These are phyloP conservation scores for Xenopus borealis DNA, from an alignment of 2,113 vertebrate genomes.

Conservation along the genomic window DNA sequence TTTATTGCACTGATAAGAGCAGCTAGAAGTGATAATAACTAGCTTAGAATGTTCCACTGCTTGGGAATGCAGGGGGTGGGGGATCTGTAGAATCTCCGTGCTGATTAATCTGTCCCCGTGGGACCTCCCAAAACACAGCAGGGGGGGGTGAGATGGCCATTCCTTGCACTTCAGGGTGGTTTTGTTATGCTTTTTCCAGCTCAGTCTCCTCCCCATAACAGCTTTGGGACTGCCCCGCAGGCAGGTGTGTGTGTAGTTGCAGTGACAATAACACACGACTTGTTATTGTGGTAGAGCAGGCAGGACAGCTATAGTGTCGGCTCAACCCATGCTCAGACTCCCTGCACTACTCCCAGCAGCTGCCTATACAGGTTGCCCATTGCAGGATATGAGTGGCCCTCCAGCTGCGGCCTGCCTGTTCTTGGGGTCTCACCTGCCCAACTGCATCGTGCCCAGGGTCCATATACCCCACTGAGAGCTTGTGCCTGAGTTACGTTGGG, in stretches of 20 bases:
- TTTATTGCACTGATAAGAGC: slow-evolving; percentile 28
- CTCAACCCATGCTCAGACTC: background rate
- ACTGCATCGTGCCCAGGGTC: background rate
- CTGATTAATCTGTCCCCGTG: background rate
- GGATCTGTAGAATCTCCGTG: background rate
- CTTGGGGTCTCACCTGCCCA: background rate
- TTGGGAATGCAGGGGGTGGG: background rate
- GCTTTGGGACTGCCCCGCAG: slow-evolving; percentile 10
- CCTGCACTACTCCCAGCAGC: background rate
- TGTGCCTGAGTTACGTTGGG: background rate
- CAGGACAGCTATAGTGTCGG: background rate
- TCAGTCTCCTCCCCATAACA: background rate
- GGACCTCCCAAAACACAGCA: background rate
- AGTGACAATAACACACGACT: background rate
- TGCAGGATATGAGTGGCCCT: slow-evolving; percentile 20
- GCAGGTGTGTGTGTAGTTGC: slow-evolving; percentile 29
- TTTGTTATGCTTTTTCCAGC: slow-evolving; percentile 2
- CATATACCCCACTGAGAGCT: slow-evolving; percentile 37
- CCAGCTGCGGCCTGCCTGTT: slow-evolving; percentile 14
- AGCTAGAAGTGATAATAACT: background rate
- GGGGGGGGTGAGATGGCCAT: background rate
- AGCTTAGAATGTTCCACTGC: slow-evolving; percentile 1
- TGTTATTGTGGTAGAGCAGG: background rate
- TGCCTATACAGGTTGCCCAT: background rate
- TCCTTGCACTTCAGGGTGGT: background rate